Percentiles rank a stretch among this genome's conserved stretches.
Evolutionary conservation across 2,888 invertebrate species (phyloP).

Genomic region (Anthophora plumipes): DNA sequence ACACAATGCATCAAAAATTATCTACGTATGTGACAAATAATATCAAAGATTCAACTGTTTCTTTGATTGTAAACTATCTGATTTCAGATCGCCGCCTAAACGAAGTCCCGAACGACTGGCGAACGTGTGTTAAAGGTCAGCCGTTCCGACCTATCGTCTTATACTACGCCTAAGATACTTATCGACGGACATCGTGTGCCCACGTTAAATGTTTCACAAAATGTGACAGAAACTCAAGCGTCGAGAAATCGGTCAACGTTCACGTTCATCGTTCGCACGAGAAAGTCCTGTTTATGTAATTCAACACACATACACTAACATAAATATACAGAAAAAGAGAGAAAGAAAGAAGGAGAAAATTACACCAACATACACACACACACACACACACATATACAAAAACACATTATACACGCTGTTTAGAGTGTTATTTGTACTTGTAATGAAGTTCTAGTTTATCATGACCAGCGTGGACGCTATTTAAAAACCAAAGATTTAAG

Average conservation of each 20-base stretch:
- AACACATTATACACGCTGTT: slow-evolving; percentile 33
- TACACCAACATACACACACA: not conserved
- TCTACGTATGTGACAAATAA: too few species aligned
- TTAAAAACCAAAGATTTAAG: slow-evolving; percentile 41
- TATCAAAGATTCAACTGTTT: too few species aligned
- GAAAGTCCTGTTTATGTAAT: slow-evolving; percentile 33
- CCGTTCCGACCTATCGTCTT: slow-evolving; percentile 36
- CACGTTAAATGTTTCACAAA: slow-evolving; percentile 27
- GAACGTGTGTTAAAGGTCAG: slow-evolving; percentile 8
- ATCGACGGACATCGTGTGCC: slow-evolving; percentile 35
- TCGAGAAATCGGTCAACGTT: slow-evolving; percentile 1
- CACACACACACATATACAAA: not conserved
- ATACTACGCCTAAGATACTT: slow-evolving; percentile 46
- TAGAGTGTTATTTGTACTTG: slow-evolving; percentile 54
- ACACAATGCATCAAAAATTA: too few species aligned
- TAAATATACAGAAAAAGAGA: too few species aligned
- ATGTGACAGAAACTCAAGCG: not conserved
- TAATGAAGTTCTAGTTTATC: slow-evolving; percentile 34
- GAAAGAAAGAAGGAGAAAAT: too few species aligned
- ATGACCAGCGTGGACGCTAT: slow-evolving; percentile 7
- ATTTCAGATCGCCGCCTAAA: slow-evolving; percentile 42
- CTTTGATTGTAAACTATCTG: slow-evolving; percentile 17
- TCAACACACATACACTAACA: not conserved
- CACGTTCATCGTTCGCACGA: slow-evolving; percentile 7
- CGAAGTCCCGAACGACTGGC: slow-evolving; percentile 16